phyloP scores from a whole-genome alignment of 2,888 invertebrate species.

The Punctoribates punctum region DNA sequence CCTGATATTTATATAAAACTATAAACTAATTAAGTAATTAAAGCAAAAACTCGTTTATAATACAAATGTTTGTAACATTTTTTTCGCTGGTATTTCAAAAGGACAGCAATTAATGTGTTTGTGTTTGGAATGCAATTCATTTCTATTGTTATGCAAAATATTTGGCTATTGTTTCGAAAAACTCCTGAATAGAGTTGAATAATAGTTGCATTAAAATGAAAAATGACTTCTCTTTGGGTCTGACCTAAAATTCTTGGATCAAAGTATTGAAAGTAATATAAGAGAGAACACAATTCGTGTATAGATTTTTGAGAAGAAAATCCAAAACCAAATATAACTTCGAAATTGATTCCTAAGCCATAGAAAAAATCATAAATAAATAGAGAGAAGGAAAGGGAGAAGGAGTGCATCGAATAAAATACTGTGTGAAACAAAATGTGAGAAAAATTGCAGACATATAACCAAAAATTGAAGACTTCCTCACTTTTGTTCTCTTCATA shows the following conservation, averaged over 20 bases:
- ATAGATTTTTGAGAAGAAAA: not conserved
- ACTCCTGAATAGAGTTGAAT: not conserved
- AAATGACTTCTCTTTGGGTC: not conserved
- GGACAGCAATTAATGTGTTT: not conserved
- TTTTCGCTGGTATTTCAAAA: not conserved
- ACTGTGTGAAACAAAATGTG: not conserved
- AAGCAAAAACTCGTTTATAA: not conserved
- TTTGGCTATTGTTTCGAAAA: not conserved
- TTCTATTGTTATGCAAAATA: not conserved
- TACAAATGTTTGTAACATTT: not conserved
- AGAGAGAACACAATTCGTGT: not conserved
- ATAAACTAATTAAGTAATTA: not conserved
- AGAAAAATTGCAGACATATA: not conserved
- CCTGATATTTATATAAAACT: not conserved
- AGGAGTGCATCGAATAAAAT: not conserved
- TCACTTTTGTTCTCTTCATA: not conserved
- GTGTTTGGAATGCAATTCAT: not conserved
- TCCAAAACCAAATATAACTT: constrained; percentile 14
- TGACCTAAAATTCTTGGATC: not conserved
- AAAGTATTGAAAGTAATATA: not conserved
- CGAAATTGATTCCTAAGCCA: constrained; percentile 1
- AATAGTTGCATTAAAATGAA: constrained; percentile 10
- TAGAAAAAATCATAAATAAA: constrained; percentile 21
- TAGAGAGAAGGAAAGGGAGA: constrained; percentile 8
- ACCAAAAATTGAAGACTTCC: not conserved